These are phyloP conservation scores for Dasyurus viverrinus DNA, from an alignment of 2,113 vertebrate genomes.

Conservation along the genomic window DNA sequence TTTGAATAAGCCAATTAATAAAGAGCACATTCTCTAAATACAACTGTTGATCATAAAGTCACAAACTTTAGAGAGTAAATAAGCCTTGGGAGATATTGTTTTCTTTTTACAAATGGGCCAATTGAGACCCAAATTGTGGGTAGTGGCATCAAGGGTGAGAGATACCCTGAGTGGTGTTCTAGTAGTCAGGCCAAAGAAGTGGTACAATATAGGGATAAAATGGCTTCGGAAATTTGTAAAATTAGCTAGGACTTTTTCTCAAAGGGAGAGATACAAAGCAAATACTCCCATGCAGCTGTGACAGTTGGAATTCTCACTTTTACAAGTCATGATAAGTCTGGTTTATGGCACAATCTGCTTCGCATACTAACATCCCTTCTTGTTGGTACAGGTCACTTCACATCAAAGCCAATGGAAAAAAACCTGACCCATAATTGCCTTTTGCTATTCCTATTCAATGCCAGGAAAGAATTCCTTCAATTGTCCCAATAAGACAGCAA, in stretches of 20 bases:
- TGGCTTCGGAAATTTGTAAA: conserved; percentile 7
- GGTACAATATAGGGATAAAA: not conserved
- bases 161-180: not conserved
- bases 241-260: not conserved
- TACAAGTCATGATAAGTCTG: not conserved
- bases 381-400: not conserved
- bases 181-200: not conserved
- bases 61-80: not conserved
- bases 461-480: not conserved
- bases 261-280: not conserved
- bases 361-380: accelerated
- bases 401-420: not conserved
- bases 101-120: not conserved
- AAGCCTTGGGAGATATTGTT: not conserved
- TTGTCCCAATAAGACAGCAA: not conserved
- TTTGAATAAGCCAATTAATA: not conserved
- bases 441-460: not conserved
- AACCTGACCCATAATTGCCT: too few species aligned
- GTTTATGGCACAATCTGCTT: conserved; percentile 1
- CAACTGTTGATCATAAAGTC: not conserved
- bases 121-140: not conserved
- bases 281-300: not conserved
- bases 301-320: not conserved
- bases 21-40: not conserved
- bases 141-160: not conserved